A percentile compares a stretch with the other conserved stretches of the same genome.
Conservation (phyloP, 2,113 vertebrate genomes). For the Cynocephalus volans region DNA sequence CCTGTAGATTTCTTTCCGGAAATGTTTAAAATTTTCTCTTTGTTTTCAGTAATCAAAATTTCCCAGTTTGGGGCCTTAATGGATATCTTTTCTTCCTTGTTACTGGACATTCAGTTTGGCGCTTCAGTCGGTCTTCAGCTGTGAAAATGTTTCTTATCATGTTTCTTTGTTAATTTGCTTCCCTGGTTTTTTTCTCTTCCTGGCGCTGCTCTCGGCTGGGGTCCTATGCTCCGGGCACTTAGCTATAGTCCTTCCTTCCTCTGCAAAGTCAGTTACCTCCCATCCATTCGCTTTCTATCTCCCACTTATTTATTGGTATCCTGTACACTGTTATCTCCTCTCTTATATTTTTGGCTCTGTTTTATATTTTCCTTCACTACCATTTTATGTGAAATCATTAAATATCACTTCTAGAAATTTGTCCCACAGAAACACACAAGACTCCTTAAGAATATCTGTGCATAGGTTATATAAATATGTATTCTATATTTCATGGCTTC, state of each 20-base stretch:
- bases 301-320: not conserved
- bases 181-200: not conserved
- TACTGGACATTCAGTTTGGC: not conserved
- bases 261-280: not conserved
- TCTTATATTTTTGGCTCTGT: not conserved
- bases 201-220: fast-evolving
- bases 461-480: not conserved
- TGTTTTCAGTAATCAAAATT: not conserved
- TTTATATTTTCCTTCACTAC: not conserved
- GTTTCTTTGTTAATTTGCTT: not conserved
- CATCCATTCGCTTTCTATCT: not conserved
- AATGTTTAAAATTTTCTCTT: not conserved
- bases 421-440: not conserved
- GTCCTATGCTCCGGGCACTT: not conserved
- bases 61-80: not conserved
- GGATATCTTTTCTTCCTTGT: not conserved
- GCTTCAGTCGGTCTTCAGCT: not conserved
- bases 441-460: not conserved
- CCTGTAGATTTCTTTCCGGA: not conserved
- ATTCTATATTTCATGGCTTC: not conserved
- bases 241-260: not conserved
- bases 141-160: not conserved
- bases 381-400: conserved; percentile 50
- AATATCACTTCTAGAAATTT: not conserved
- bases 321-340: not conserved